Conservation (phyloP, 2,797 vertebrate genomes). For the Oreochromis grahami region DNA sequence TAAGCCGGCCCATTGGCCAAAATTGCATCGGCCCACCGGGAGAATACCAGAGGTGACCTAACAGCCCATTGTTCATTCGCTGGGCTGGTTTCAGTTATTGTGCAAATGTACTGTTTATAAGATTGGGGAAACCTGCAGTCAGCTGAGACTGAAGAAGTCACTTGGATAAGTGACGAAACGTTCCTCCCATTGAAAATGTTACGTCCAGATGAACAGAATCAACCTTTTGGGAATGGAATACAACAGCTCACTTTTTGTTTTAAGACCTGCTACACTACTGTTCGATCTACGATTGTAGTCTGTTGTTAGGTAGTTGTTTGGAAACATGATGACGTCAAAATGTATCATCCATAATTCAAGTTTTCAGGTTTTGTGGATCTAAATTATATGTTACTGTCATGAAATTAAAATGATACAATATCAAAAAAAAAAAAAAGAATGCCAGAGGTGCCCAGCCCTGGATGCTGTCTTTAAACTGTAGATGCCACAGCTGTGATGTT, state of each 20-base stretch:
- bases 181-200: fast-evolving
- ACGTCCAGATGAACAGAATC: not conserved
- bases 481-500: not conserved
- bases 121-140: not conserved
- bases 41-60: too few relatives aligned
- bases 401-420: not conserved
- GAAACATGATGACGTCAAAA: not conserved
- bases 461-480: not conserved
- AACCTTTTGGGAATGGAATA: not conserved
- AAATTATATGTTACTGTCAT: not conserved
- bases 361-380: not conserved
- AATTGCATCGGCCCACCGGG: not conserved
- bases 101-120: not conserved
- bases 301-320: not conserved
- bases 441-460: not conserved
- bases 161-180: not conserved
- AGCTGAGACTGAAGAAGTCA: not conserved
- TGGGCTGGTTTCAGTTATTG: not conserved
- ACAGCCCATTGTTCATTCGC: not conserved
- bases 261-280: not conserved
- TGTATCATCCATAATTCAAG: not conserved
- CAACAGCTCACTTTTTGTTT: too few relatives aligned
- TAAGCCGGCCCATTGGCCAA: not conserved
- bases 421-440: too few relatives aligned
- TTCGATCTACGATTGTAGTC: not conserved